Evolutionary conservation across 2,113 vertebrate species (phyloP).

Genomic region (Lonchura striata): DNA sequence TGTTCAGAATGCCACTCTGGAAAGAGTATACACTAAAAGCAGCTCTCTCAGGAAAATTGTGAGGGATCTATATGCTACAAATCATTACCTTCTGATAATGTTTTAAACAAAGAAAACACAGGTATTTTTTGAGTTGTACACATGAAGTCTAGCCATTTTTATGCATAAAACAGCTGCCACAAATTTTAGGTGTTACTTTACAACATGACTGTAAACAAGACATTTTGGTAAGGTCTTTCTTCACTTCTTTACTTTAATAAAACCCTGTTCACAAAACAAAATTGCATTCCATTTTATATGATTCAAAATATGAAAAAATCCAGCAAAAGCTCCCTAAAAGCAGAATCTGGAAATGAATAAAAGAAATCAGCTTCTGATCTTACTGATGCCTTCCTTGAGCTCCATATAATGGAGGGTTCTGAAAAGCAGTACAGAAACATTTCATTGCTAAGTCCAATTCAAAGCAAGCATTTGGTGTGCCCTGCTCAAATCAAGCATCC

Average conservation of each 20-base stretch:
- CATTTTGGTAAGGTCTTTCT: not conserved
- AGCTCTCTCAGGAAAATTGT: not conserved
- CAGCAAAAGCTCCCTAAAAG: not conserved
- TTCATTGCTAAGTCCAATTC: not conserved
- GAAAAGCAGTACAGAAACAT: not conserved
- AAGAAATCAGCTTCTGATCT: not conserved
- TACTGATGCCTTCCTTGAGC: not conserved
- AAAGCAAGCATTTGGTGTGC: not conserved
- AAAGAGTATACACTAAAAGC: not conserved
- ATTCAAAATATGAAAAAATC: not conserved
- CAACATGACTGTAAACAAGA: not conserved
- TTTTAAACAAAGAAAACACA: not conserved
- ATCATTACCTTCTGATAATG: not conserved
- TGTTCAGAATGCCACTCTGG: not conserved
- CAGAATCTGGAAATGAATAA: not conserved
- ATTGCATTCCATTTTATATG: not conserved
- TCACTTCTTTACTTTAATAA: not conserved
- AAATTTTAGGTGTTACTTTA: not conserved
- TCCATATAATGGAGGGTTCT: not conserved
- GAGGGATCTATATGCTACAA: not conserved
- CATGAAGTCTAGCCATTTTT: not conserved
- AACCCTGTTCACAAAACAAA: not conserved
- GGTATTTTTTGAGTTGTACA: not conserved
- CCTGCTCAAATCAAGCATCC: not conserved
- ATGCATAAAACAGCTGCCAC: not conserved